A percentile compares a stretch with the other conserved stretches of the same genome.
phyloP scores from a whole-genome alignment of 2,113 vertebrate species.

The Donacobius atricapilla region DNA sequence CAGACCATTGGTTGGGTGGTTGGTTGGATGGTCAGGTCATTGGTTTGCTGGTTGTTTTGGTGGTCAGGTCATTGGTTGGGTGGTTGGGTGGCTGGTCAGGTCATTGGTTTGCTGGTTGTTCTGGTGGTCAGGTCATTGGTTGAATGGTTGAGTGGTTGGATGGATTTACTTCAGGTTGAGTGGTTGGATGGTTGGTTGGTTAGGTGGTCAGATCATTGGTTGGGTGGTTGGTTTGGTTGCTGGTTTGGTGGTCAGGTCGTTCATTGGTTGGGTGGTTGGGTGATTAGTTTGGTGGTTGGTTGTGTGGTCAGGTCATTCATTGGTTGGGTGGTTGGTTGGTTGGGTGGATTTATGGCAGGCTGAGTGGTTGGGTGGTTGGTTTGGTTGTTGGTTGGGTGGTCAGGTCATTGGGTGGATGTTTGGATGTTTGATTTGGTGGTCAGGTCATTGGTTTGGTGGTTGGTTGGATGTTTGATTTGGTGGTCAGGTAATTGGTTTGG shows the following conservation, averaged over 20 bases:
- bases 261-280: accelerated
- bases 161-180: no score
- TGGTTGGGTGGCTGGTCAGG: background rate
- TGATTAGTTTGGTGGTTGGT: no score
- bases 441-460: no score
- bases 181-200: no score
- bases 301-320: no score
- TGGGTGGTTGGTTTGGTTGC: background rate
- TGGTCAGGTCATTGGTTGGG: accelerated
- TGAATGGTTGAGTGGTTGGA: background rate
- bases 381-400: no score
- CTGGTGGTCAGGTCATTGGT: no score
- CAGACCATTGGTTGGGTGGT: background rate
- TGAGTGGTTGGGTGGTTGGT: background rate
- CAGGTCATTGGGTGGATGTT: no score
- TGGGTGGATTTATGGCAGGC: background rate
- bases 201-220: background rate
- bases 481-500: no score
- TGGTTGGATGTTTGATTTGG: no score
- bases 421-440: no score
- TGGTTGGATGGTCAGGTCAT: background rate
- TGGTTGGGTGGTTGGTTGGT: background rate
- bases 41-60: background rate
- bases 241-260: background rate
- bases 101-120: background rate